Base-by-base conservation (phyloP, 2,113 vertebrate genomes). In the Phocoena phocoena region DNA sequence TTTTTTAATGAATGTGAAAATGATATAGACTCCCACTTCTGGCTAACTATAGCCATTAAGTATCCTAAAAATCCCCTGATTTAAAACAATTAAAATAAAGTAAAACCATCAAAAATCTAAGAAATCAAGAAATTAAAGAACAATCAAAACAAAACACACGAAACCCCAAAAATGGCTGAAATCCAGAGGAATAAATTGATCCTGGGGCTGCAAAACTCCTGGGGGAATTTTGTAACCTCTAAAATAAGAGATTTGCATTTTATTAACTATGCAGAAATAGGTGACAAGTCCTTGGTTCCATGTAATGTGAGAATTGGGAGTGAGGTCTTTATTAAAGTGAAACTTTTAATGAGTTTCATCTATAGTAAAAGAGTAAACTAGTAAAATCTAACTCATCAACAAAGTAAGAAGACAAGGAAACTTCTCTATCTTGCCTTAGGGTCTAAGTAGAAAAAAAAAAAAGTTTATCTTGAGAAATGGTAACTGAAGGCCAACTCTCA, bases 21-120 rank as follows among this genome's bases (percentile, higher is more conserved):
- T 81, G 31, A 90, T 21, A 21, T 10, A 53, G 11, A 41, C n/a
- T 85, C 28, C 21, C 1, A 71, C 38, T 97, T 96, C 76, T 79
- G 18, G 15, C n/a, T 31, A 11, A 70, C 25, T 62, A 47, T 93
- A 91, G 15, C 84, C 67, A 63, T 84, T 58, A 88, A 94, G 38
- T 96, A 68, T 74, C 11, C 60, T 83, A 38, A 92, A 82, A 58
- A 55, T n/a, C 33, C 8, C 0, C 28, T 4, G 14, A 41, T 83
- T 89, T 60, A 92, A 92, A 82, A 53, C 23, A 67, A 67, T 92
- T 65, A 44, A 80, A 89, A 47, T 73, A 88, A 93, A 60, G 26
- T 85, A 60, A 93, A 85, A 10, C 15, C 18, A 85, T 47, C 8
- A 67, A 63, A 88, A 60, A 8, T 71, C 8, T 86, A 80, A 74